Percentiles rank a stretch among this genome's conserved stretches.
These are phyloP conservation scores for Agriotes lineatus DNA, from an alignment of 2,888 invertebrate genomes.

Conservation along the genomic window DNA sequence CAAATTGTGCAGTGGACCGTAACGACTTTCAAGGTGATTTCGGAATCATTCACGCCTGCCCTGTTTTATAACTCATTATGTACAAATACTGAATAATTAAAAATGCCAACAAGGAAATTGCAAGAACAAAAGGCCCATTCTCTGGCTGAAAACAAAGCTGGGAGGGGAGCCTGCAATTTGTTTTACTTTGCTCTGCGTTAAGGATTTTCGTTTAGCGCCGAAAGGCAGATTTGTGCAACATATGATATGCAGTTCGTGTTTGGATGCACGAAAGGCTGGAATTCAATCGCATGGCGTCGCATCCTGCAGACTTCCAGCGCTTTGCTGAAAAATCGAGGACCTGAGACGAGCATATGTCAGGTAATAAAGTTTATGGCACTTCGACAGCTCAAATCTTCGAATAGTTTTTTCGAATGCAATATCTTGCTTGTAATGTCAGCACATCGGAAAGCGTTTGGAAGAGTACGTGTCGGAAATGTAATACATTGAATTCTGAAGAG, in stretches of 20 bases:
- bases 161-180: constrained; percentile 1
- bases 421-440: too few relatives aligned
- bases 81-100: constrained; percentile 31
- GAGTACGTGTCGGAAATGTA: too few relatives aligned
- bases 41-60: constrained; percentile 14
- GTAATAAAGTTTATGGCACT: neutral
- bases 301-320: neutral
- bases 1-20: neutral
- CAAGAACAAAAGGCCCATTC: constrained; percentile 23
- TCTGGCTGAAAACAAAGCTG: constrained; percentile 6
- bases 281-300: constrained; percentile 13
- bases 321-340: neutral
- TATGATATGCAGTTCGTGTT: neutral
- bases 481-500: too few relatives aligned
- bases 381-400: too few relatives aligned
- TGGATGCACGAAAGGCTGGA: constrained; percentile 1
- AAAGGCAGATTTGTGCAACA: constrained; percentile 5
- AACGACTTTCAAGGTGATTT: neutral
- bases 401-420: too few relatives aligned
- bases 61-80: constrained; percentile 6
- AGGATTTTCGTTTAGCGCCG: neutral
- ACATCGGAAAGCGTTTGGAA: too few relatives aligned
- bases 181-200: constrained; percentile 5
- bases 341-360: neutral
- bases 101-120: constrained; percentile 29